Base-by-base conservation (phyloP, 30 jellyfish, hydroid and myxozoan species). In the Clytia hemisphaerica region DNA sequence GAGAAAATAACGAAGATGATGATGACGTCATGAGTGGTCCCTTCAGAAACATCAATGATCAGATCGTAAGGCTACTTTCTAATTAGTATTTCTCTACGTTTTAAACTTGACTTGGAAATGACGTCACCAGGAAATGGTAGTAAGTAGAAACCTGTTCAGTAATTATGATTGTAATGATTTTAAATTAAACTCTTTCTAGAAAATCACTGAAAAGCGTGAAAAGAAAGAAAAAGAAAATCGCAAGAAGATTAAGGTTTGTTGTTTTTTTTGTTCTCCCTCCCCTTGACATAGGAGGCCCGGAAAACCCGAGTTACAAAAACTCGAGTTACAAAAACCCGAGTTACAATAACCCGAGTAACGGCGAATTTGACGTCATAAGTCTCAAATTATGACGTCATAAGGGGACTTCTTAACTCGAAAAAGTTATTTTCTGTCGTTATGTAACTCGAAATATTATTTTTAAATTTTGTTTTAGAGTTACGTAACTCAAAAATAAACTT, bases 1-100 rank as follows among this genome's bases (percentile, higher is more conserved):
- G 77, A 45, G 97, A 79, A 61, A 94, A 88, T 14, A 68, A 86
- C 6, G 94, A 80, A 45, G 93, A 88, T 42, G 97, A 88, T 26
- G 93, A 69, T n/a, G 72, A 73, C 76, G 71, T 71, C 67, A 82
- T 88, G 22, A 70, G 85, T 34, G 62, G 62, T 61, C 97, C 97
- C 35, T 88, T 79, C 45, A 82, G 88, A 53, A 92, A 92, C 35
- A 79, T 88, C 29, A 78, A 83, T 28, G 88, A 88, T 32, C 97
- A 88, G 28, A 38, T 88, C 37, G 97, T 88, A 57, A 31, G 90
- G 47, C 15, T n/a, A n/a, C n/a, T n/a, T n/a, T n/a, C n/a, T n/a
- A n/a, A n/a, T n/a, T n/a, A n/a, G n/a, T n/a, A n/a, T n/a, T n/a
- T n/a, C n/a, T n/a, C n/a, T n/a, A n/a, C n/a, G n/a, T n/a, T n/a